phyloP scores from a whole-genome alignment of 2,797 vertebrate genomes.

The Spinibarbus caldwelli region DNA sequence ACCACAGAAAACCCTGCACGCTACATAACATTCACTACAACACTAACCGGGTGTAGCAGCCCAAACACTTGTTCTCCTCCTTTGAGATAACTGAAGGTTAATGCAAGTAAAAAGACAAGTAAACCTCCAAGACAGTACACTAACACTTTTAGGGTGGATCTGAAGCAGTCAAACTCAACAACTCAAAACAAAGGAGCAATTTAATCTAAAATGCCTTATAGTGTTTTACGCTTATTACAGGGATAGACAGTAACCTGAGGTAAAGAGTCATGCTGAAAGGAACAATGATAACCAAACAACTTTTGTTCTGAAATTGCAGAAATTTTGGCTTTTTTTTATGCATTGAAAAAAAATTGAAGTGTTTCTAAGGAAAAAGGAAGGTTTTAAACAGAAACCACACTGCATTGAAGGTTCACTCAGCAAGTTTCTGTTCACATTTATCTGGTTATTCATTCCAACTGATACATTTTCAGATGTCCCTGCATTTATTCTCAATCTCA shows the following conservation, averaged over 20 bases:
- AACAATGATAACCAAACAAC: not conserved
- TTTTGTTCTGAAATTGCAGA: not conserved
- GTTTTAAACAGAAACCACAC: not conserved
- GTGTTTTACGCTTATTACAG: not conserved
- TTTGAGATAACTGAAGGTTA: not conserved
- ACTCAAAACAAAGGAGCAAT: not conserved
- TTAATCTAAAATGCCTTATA: not conserved
- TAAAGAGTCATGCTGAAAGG: not conserved
- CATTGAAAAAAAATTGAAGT: not conserved
- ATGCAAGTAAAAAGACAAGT: too few relatives aligned
- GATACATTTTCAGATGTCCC: too few relatives aligned
- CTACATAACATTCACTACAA: conserved; percentile 20
- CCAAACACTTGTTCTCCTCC: conserved; percentile 15
- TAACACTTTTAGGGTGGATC: not conserved
- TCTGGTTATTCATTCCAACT: not conserved
- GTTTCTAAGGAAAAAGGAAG: not conserved
- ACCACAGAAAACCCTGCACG: conserved; percentile 44
- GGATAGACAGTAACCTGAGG: not conserved
- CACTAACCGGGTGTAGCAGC: conserved; percentile 7
- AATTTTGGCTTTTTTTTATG: not conserved
- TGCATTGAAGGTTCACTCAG: not conserved
- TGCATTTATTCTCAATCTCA: not conserved
- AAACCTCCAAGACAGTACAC: not conserved
- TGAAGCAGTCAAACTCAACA: not conserved
- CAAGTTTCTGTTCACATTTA: conserved; percentile 2